phyloP scores from a whole-genome alignment of 2,113 vertebrate genomes.

The Theristicus caerulescens region DNA sequence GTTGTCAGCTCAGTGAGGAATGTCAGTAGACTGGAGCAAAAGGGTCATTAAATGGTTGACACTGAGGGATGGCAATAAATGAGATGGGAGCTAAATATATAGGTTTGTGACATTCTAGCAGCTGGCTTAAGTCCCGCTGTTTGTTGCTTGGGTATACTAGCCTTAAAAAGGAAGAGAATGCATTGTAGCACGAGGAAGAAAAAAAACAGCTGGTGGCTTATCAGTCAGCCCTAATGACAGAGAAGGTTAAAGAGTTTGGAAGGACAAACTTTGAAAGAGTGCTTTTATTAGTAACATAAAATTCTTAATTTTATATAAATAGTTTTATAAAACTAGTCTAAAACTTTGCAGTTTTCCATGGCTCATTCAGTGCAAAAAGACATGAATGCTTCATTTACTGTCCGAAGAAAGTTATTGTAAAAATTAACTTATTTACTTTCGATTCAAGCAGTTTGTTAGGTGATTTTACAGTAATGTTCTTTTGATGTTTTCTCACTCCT shows the following conservation, averaged over 20 bases:
- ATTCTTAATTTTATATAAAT: not conserved
- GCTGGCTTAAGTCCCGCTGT: constrained; percentile 67
- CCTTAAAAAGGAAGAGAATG: constrained; percentile 86
- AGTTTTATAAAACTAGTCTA: not conserved
- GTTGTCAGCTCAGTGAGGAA: constrained; percentile 37
- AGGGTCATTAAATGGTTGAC: constrained; percentile 48
- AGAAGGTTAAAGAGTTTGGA: constrained; percentile 83
- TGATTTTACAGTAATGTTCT: not conserved
- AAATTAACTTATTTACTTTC: not conserved
- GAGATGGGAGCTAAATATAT: constrained; percentile 77
- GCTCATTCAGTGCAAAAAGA: not conserved
- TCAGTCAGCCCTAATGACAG: constrained; percentile 84
- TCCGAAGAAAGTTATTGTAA: not conserved
- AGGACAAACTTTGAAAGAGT: constrained; percentile 40
- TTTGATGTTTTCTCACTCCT: not conserved
- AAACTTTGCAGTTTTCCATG: not conserved
- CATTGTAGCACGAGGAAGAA: constrained; percentile 72
- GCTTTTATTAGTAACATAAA: constrained; percentile 5
- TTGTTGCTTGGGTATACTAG: constrained; percentile 60
- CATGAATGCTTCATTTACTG: not conserved
- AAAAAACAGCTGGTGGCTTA: constrained; percentile 80
- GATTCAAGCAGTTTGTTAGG: not conserved
- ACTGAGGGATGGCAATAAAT: constrained; percentile 63
- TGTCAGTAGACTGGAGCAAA: constrained; percentile 33
- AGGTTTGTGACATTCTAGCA: constrained; percentile 67